A percentile compares a stretch with the other conserved stretches of the same genome.
Evolutionary conservation across 2,797 vertebrate genomes (phyloP).

Genomic region (Selene dorsalis): DNA sequence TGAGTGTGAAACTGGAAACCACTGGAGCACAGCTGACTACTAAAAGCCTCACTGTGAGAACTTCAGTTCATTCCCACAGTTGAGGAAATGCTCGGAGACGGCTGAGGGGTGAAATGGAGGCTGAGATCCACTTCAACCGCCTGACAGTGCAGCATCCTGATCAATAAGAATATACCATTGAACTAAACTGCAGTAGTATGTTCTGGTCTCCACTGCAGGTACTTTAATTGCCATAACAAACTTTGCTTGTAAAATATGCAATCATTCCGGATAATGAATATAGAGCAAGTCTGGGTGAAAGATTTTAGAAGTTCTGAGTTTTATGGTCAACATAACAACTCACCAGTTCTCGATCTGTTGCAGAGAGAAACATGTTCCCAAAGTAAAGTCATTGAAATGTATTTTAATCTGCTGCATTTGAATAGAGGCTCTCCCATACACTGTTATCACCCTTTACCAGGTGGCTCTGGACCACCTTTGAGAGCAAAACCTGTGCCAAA

Average conservation of each 20-base stretch:
- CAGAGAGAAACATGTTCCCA: constrained; percentile 32
- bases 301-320: constrained; percentile 38
- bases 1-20: constrained; percentile 85
- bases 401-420: constrained; percentile 67
- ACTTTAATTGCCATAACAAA: constrained; percentile 2
- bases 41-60: constrained; percentile 80
- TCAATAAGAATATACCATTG: constrained; percentile 55
- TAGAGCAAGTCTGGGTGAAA: constrained; percentile 29
- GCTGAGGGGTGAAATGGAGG: constrained; percentile 66
- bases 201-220: neutral
- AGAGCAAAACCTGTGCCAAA: constrained; percentile 71
- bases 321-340: constrained; percentile 51
- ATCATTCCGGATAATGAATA: constrained; percentile 42
- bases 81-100: constrained; percentile 45
- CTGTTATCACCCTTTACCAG: constrained; percentile 76
- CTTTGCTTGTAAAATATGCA: constrained; percentile 22
- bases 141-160: constrained; percentile 50
- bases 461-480: constrained; percentile 73
- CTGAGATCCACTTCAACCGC: constrained; percentile 42
- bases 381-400: constrained; percentile 64
- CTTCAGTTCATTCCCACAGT: constrained; percentile 74
- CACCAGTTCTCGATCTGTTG: constrained; percentile 39
- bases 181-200: constrained; percentile 10
- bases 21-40: constrained; percentile 82
- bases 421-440: constrained; percentile 60